Percentiles rank a stretch among this genome's conserved stretches.
Conservation (phyloP, 2,113 vertebrate species). For the Antechinus flavipes region DNA sequence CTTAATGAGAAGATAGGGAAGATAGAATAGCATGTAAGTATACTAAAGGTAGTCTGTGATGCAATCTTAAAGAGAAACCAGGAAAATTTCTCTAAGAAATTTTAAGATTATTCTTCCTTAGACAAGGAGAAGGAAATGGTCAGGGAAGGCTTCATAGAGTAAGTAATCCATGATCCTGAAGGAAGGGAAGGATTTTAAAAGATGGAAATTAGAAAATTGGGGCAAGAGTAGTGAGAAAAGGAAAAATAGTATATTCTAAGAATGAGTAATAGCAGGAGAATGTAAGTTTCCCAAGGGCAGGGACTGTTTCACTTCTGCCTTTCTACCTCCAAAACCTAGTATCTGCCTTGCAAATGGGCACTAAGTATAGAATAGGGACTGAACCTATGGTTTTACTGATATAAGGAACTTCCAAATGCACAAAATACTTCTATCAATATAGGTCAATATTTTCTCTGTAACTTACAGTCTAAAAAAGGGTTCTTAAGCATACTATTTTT, state of each 20-base stretch:
- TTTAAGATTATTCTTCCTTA: not conserved
- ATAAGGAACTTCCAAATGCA: not conserved
- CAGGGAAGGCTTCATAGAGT: not conserved
- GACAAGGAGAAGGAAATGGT: not conserved
- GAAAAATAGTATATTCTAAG: not conserved
- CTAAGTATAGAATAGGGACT: not conserved
- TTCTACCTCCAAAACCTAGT: not conserved
- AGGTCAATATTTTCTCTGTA: not conserved
- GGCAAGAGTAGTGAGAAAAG: not conserved
- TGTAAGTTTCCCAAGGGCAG: not conserved
- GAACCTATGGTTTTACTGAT: not conserved
- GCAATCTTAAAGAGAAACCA: not conserved
- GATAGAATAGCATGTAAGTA: not conserved
- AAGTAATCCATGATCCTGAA: not conserved
- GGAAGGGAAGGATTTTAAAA: not conserved
- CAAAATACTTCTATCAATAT: not conserved
- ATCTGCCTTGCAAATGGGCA: not conserved
- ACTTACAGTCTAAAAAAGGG: not conserved
- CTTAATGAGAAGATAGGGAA: not conserved
- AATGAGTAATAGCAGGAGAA: not conserved
- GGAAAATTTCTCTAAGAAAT: not conserved
- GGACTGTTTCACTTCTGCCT: not conserved
- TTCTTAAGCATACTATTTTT: not conserved
- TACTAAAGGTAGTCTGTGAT: not conserved
- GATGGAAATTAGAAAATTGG: not conserved